These are phyloP conservation scores for Meteorus cinctellus DNA, from an alignment of 2,888 invertebrate genomes.

Conservation along the genomic window DNA sequence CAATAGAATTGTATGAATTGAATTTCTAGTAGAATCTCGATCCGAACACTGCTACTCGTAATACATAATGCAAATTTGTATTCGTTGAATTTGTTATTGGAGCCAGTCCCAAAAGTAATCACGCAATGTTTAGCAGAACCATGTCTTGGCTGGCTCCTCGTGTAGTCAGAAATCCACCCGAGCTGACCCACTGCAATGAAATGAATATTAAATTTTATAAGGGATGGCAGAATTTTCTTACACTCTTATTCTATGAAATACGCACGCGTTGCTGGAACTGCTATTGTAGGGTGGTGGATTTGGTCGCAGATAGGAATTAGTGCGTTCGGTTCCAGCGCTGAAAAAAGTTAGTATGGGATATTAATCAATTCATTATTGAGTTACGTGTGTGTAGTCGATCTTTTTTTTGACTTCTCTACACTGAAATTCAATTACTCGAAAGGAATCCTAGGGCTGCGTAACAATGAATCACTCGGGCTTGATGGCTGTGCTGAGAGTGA, in stretches of 20 bases:
- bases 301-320: conserved; percentile 73
- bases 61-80: not conserved
- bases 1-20: no score
- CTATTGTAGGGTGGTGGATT: conserved; percentile 77
- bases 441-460: conserved; percentile 64
- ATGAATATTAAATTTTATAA: not conserved
- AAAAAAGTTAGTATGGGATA: conserved; percentile 50
- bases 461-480: conserved; percentile 64
- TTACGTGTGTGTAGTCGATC: not conserved
- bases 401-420: not conserved
- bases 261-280: conserved; percentile 75
- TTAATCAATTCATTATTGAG: not conserved
- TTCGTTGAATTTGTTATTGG: conserved; percentile 49
- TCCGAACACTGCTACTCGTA: not conserved
- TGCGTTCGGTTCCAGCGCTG: conserved; percentile 65
- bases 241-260: conserved; percentile 43
- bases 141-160: conserved; percentile 75
- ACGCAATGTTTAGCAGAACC: conserved; percentile 74
- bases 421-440: conserved; percentile 52
- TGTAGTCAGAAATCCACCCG: conserved; percentile 76
- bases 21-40: no score
- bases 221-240: conserved; percentile 23
- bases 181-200: conserved; percentile 60
- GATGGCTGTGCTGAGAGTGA: conserved; percentile 76
- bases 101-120: conserved; percentile 63